phyloP scores from a whole-genome alignment of 92 coral and sea anemone genomes.

The Epizoanthus fatuus region DNA sequence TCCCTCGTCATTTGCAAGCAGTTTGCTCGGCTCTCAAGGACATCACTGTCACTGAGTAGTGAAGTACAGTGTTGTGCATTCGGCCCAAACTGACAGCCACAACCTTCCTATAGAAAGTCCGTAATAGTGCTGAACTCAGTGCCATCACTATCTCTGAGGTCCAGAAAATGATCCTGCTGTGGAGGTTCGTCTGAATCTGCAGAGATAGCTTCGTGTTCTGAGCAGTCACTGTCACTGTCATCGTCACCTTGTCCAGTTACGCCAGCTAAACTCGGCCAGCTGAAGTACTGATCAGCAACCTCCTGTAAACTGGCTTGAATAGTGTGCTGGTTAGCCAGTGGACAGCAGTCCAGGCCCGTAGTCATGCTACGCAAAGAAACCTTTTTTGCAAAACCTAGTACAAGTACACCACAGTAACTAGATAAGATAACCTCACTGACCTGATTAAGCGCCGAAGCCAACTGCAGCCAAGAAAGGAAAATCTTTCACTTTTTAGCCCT shows the following conservation, averaged over 20 bases:
- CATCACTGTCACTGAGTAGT: constrained; percentile 31
- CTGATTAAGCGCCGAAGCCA: too few relatives aligned
- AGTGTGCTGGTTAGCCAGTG: constrained; percentile 33
- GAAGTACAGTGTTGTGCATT: constrained; percentile 30
- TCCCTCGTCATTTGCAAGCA: constrained; percentile 25
- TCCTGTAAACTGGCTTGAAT: constrained; percentile 25
- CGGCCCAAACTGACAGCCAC: constrained; percentile 48
- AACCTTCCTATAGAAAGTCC: constrained; percentile 26
- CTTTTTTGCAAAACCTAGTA: too few relatives aligned
- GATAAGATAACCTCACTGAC: too few relatives aligned
- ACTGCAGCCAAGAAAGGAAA: too few relatives aligned
- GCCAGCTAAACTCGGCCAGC: constrained; percentile 15
- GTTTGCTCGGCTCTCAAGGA: constrained; percentile 46
- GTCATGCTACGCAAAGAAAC: constrained; percentile 9
- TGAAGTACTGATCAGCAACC: constrained; percentile 24
- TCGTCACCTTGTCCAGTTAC: constrained; percentile 12
- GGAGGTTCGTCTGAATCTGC: not conserved
- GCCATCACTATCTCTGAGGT: constrained; percentile 44
- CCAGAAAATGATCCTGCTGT: constrained; percentile 14
- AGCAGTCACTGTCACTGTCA: constrained; percentile 10
- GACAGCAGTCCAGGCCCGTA: constrained; percentile 24
- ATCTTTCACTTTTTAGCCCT: too few relatives aligned
- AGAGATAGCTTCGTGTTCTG: constrained; percentile 12
- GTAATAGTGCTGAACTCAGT: constrained; percentile 16
- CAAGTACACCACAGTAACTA: too few relatives aligned